Percentiles rank a stretch among this genome's conserved stretches.
These are phyloP conservation scores for Cuculus canorus DNA, from an alignment of 2,797 vertebrate species.

Conservation along the genomic window DNA sequence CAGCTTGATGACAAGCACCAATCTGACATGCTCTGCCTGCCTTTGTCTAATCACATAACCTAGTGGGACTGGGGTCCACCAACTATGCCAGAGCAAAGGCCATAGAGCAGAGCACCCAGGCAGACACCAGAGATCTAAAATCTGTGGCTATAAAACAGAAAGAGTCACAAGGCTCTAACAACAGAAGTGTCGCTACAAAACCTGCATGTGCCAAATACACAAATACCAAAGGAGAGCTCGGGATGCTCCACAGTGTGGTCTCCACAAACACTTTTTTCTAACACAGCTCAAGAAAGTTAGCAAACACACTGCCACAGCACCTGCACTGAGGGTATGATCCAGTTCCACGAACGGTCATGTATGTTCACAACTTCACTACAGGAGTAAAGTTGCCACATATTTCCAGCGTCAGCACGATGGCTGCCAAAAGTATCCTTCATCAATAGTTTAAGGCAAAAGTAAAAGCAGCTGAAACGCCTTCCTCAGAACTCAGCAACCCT, in stretches of 20 bases:
- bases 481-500: background rate
- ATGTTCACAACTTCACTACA: rapidly evolving
- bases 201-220: rapidly evolving
- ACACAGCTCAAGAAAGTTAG: background rate
- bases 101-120: background rate
- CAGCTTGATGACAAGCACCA: background rate
- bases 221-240: background rate
- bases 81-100: background rate
- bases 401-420: background rate
- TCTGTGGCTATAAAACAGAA: background rate
- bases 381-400: rapidly evolving
- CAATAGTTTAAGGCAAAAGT: background rate
- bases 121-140: background rate
- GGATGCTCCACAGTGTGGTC: background rate
- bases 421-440: background rate
- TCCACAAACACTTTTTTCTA: background rate
- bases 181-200: background rate
- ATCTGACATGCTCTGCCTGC: background rate
- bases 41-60: background rate
- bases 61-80: background rate
- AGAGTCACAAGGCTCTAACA: background rate
- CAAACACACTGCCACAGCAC: background rate
- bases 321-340: background rate
- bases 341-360: rapidly evolving
- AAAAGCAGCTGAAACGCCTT: background rate